A percentile compares a stretch with the other conserved stretches of the same genome.
These are phyloP conservation scores for Eupithecia insigniata DNA, from an alignment of 2,888 invertebrate genomes.

Conservation along the genomic window DNA sequence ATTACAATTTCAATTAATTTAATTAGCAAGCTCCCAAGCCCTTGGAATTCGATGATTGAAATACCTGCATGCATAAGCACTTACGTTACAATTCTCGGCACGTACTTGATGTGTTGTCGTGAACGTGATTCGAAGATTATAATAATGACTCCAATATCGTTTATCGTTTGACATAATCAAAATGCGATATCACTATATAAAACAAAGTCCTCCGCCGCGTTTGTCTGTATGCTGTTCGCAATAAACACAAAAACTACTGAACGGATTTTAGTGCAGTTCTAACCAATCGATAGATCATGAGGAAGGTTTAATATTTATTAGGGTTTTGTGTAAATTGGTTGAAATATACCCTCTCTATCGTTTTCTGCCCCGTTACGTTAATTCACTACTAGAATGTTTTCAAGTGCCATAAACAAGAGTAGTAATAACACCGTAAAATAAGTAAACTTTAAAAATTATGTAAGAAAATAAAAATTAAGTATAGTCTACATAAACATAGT, in stretches of 20 bases:
- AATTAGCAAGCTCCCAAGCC: slow-evolving; percentile 12
- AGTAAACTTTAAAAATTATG: not conserved
- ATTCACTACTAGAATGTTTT: not conserved
- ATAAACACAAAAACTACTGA: too few species aligned
- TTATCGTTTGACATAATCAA: not conserved
- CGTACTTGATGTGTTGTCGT: not conserved
- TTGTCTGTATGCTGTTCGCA: too few species aligned
- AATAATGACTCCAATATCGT: not conserved
- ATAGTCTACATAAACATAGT: too few species aligned
- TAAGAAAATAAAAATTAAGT: not conserved
- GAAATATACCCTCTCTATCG: too few species aligned
- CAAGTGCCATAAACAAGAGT: too few species aligned
- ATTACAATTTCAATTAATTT: slow-evolving; percentile 22
- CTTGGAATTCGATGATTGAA: slow-evolving; percentile 23
- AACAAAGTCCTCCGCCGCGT: too few species aligned
- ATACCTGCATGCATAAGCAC: slow-evolving; percentile 12
- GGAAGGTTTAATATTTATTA: too few species aligned
- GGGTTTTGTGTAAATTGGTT: too few species aligned
- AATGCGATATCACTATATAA: not conserved
- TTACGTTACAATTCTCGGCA: not conserved
- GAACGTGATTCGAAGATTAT: slow-evolving; percentile 4
- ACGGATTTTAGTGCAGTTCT: too few species aligned
- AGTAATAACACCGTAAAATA: not conserved
- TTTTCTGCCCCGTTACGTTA: not conserved
- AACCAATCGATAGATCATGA: too few species aligned